Base-by-base conservation (phyloP, 2,888 invertebrate species). In the Azorinus chamasolen region DNA sequence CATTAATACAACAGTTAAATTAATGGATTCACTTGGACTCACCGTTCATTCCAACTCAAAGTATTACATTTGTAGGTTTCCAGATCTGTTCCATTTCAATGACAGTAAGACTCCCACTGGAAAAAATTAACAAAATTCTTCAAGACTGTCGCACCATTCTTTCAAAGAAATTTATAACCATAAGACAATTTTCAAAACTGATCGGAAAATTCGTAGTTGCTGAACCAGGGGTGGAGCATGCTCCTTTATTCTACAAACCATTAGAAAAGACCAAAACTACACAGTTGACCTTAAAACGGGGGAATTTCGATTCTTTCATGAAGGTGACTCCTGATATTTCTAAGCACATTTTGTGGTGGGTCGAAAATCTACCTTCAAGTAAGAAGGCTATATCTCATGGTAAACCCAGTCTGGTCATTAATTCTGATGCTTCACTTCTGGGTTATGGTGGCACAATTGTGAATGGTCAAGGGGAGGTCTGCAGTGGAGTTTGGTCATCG, bases 41-140 rank as follows among this genome's bases (percentile, higher is more conserved):
- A 68, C 55, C 12, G 54, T 83, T 24, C 55, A 84, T 39, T 12
- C 76, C 81, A 4, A 53, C 63, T 39, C 61, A 76, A 63, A 41
- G 66, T 39, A 73, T 83, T n/a, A 50, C 58, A 24, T 81, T 79
- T 43, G 43, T 77, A n/a, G 74, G 81, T 3, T 84, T 83, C 59
- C 14, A 65, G 5, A 43, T 84, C 12, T 69, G 81, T 46, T 81
- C 81, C 32, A 37, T 25, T 20, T 55, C 75, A 43, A 75, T 75
- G 75, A 62, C 68, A 10, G 24, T 77, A 12, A 48, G 51, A 37
- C 54, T 66, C 16, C 70, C 76, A 53, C 12, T 12, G 16, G 65
- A 66, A 32, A 76, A 64, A 58, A 14, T 18, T 18, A 18, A 45
- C 0, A 50, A 55, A 6, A 48, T 79, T 0, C 50, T 20, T 14